Evolutionary conservation across 1,140 invertebrate genomes (phyloP), one percentile per base, ranked within the genome.

Genomic region (Wiebesia pumilae): DNA sequence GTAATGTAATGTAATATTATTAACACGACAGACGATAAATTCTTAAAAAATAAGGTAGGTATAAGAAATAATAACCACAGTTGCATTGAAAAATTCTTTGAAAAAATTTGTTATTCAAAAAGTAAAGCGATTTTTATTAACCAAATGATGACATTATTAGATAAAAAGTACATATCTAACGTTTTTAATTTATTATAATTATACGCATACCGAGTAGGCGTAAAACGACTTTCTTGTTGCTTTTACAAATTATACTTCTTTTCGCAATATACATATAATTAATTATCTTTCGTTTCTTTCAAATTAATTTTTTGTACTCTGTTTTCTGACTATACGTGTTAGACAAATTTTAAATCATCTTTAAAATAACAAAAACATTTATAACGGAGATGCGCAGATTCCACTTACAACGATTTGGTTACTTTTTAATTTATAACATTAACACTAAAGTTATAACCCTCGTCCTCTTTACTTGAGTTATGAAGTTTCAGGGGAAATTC

Each of bases 251-350:
- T 30, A 67, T 7, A 24, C 9, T 65, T 65, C n/a, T 7, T 65
- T 65, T n/a, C 16, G 27, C 12, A 30, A 65, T 73, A 40, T 24
- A 69, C 35, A 24, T 40, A 73, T 40, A n/a, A 47, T 47, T 73
- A 54, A 54, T 73, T 4, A 67, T 30, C 4, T 69, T 69, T 33
- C 30, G 1, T 33, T 12, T 33, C 14, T 73, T 73, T 24, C 14
- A 38, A 40, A 40, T 73, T 24, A 73, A 4, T 73, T n/a, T 38
- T 73, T 73, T 73, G 69, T 73, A 73, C 69, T 73, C 24, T 73
- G 19, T 40, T 73, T 73, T 73, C 35, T 40, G 35, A 73, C 35
- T 4, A 19, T 40, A 19, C 16, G 24, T 40, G 14, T 73, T 9
- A 40, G 6, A 35, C 30, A 7, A 35, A 71, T 9, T 71, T 6